These are phyloP conservation scores for Mesocentrotus franciscanus DNA, from an alignment of 53 echinoderm and acorn worm genomes.

Conservation along the genomic window DNA sequence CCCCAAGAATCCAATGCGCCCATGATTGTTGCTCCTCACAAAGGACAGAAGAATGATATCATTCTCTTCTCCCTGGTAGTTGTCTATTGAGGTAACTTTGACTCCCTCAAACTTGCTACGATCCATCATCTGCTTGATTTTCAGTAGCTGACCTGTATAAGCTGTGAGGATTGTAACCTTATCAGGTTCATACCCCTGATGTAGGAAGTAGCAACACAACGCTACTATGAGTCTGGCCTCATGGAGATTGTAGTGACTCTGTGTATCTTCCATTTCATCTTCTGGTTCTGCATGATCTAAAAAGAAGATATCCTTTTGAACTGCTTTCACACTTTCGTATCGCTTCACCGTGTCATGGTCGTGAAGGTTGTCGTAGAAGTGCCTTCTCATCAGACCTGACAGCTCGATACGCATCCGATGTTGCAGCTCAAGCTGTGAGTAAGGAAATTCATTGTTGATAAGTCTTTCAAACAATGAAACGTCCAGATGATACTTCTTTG, in stretches of 20 bases:
- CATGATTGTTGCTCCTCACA: constrained; percentile 82
- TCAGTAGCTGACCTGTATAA: constrained; percentile 74
- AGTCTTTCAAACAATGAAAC: constrained; percentile 86
- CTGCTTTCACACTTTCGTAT: constrained; percentile 66
- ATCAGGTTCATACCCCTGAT: not conserved
- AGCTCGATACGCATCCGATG: constrained; percentile 88
- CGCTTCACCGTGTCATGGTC: constrained; percentile 73
- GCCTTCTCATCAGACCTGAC: constrained; percentile 73
- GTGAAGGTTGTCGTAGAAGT: constrained; percentile 73
- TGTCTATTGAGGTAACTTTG: constrained; percentile 81
- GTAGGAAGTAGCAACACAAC: constrained; percentile 76
- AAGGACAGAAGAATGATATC: constrained; percentile 87
- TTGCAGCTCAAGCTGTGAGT: constrained; percentile 65
- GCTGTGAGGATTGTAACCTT: not conserved
- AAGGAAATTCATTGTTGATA: constrained; percentile 85
- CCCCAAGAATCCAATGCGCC: constrained; percentile 77
- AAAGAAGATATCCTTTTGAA: constrained; percentile 75
- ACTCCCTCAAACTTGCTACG: constrained; percentile 70
- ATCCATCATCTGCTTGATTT: constrained; percentile 68
- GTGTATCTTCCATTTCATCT: constrained; percentile 72
- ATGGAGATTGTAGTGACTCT: constrained; percentile 80
- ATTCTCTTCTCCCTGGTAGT: constrained; percentile 92
- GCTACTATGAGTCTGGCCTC: constrained; percentile 79
- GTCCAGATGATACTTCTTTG: constrained; percentile 81
- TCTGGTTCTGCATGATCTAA: constrained; percentile 76